These are phyloP conservation scores for Dendrocincla fuliginosa DNA, from an alignment of 2,797 vertebrate species.

Conservation along the genomic window DNA sequence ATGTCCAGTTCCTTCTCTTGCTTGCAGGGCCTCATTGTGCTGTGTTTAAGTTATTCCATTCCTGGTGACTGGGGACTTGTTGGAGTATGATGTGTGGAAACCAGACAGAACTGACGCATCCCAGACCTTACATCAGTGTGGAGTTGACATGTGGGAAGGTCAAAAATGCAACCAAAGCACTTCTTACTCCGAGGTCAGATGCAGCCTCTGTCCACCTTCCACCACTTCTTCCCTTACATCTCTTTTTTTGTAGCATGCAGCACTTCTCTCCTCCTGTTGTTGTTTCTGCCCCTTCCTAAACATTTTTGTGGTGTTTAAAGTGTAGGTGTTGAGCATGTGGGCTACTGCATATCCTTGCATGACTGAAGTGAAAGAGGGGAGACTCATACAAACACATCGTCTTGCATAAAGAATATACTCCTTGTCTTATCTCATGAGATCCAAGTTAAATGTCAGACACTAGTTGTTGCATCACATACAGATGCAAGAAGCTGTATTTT, in stretches of 20 bases:
- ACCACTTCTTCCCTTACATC: neutral
- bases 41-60: neutral
- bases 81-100: neutral
- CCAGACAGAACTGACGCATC: neutral
- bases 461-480: fast-evolving
- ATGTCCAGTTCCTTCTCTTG: neutral
- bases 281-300: neutral
- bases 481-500: neutral
- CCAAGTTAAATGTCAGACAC: neutral
- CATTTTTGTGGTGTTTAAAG: neutral
- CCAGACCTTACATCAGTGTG: neutral
- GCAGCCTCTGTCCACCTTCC: neutral
- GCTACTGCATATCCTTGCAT: neutral
- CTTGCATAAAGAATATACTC: neutral
- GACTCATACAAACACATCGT: fast-evolving
- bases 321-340: fast-evolving
- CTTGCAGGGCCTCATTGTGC: neutral
- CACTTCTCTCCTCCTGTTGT: neutral
- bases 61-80: fast-evolving
- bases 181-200: neutral
- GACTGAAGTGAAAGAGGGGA: neutral
- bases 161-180: neutral
- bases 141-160: fast-evolving
- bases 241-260: neutral
- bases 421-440: neutral